A percentile compares a stretch with the other conserved stretches of the same genome.
Evolutionary conservation across 2,113 vertebrate species (phyloP).

Genomic region (Cyanoderma ruficeps): DNA sequence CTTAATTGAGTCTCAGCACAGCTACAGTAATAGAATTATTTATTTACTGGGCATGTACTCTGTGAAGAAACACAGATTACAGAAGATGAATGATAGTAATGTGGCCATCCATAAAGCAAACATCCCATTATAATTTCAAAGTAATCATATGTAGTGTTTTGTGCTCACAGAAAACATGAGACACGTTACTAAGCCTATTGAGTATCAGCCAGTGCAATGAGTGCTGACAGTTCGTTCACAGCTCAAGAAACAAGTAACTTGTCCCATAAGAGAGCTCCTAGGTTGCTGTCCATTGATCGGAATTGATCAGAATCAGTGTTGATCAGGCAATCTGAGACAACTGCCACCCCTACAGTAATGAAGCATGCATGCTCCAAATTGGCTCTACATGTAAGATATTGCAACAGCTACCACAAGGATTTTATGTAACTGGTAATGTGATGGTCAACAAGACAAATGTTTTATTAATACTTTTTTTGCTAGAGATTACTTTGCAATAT

Average conservation of each 20-base stretch:
- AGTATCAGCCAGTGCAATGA: not conserved
- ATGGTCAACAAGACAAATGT: not conserved
- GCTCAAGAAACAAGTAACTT: not conserved
- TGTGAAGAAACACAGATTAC: not conserved
- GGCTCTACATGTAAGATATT: not conserved
- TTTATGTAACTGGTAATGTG: not conserved
- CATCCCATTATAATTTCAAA: not conserved
- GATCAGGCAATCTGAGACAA: not conserved
- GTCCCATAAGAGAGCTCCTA: not conserved
- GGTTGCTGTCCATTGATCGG: not conserved
- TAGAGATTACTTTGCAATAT: not conserved
- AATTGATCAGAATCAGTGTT: not conserved
- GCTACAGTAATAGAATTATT: not conserved
- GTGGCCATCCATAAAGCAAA: not conserved
- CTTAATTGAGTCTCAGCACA: not conserved
- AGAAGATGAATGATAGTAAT: not conserved
- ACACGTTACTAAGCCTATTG: not conserved
- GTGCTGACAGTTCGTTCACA: not conserved
- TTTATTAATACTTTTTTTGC: not conserved
- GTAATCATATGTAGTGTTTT: not conserved
- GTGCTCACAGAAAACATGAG: not conserved
- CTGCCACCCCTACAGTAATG: not conserved
- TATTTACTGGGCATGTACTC: not conserved
- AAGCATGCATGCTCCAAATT: not conserved
- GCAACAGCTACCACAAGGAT: not conserved